Base-by-base conservation (phyloP, 2,113 vertebrate species). In the Catagonus wagneri region DNA sequence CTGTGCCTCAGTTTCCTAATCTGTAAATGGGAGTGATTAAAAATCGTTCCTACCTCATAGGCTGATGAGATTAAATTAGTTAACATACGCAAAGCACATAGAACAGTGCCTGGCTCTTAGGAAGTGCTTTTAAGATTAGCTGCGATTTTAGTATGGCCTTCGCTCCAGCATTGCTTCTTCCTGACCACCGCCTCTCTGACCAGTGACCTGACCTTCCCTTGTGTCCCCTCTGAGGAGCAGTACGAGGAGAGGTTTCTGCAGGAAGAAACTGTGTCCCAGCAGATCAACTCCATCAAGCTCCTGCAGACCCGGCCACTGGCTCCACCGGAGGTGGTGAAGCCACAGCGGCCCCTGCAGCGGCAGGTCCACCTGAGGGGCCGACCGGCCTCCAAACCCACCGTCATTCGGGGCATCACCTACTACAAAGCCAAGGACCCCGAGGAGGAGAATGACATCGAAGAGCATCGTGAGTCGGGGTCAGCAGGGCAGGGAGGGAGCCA, bases 331-430 rank as follows among this genome's bases (percentile, higher is more conserved):
- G 97, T 97, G 3, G 90, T 87, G 81, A 97, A 96, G 69, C 96
- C 98, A 0, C 94, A 97, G 96, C 97, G 98, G 89, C 97, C 98
- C 13, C 68, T 98, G 87, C 98, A 97, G 85, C 98, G 98, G 78
- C 98, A 98, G 93, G 96, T 98, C 72, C 93, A 36, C 0, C 32
- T 98, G 68, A 98, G 98, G 93, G 97, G 98, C 39, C 98, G 98
- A 79, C 95, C 98, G 0, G 98, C 98, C 60, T 98, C 98, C 78
- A 98, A 98, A 87, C 99, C 99, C 88, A 99, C 99, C 54, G 98
- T 99, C 68, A 98, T 99, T 95, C 98, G 99, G 96, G 99, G 99
- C 34, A 98, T 99, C 97, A 99, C 99, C 90, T 99, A 99, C 97
- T 99, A 99, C 97, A 99, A 99, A 97, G 99, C 99, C 14, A 99